Conservation (phyloP, 2,888 invertebrate species). For the Rhaphigaster nebulosa region DNA sequence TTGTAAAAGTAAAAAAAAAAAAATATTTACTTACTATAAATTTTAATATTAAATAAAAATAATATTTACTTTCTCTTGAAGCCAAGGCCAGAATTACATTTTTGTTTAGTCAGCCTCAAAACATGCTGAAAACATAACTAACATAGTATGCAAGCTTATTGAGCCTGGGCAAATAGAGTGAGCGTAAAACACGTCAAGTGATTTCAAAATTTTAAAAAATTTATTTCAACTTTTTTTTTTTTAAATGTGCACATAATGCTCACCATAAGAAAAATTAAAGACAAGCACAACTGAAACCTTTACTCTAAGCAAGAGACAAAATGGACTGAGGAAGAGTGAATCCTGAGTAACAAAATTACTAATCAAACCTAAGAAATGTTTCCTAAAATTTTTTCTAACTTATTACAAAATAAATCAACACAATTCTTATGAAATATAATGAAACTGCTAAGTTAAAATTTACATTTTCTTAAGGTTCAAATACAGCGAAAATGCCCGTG, state of each 20-base stretch:
- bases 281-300: neutral
- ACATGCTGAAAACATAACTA: neutral
- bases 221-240: neutral
- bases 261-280: neutral
- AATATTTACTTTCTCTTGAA: neutral
- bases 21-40: neutral
- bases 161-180: neutral
- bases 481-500: neutral
- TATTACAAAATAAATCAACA: neutral
- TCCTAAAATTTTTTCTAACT: neutral
- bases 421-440: neutral
- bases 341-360: neutral
- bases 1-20: neutral
- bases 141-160: neutral
- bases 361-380: neutral
- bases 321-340: neutral
- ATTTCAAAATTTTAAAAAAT: neutral
- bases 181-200: neutral
- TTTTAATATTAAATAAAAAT: neutral
- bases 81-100: neutral
- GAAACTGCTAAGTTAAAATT: neutral
- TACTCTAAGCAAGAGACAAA: neutral
- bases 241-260: neutral
- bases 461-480: neutral
- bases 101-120: neutral